Conservation (phyloP, 1,140 invertebrate genomes). For the Drosophila jambulina region DNA sequence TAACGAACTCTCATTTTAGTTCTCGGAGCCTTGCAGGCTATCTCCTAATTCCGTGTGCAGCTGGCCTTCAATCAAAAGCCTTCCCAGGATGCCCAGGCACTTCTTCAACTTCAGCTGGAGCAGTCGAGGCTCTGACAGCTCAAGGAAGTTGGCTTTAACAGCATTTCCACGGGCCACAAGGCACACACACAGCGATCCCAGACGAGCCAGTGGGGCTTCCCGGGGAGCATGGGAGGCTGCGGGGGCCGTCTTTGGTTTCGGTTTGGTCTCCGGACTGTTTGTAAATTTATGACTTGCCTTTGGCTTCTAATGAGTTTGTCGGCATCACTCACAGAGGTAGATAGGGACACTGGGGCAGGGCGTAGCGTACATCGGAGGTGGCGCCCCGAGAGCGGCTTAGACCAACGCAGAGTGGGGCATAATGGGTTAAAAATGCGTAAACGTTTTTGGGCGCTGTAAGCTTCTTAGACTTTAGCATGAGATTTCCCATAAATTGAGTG, state of each 20-base stretch:
- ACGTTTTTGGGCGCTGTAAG: constrained; percentile 76
- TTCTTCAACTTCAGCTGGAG: constrained; percentile 31
- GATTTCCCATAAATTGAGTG: constrained; percentile 75
- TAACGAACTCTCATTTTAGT: too few relatives aligned
- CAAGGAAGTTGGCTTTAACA: constrained; percentile 65
- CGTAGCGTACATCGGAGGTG: constrained; percentile 4
- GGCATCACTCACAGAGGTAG: constrained; percentile 69
- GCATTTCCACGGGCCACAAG: constrained; percentile 59
- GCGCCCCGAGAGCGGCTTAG: constrained; percentile 54
- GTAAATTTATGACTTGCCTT: constrained; percentile 78
- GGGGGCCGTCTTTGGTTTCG: constrained; percentile 37
- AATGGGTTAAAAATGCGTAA: constrained; percentile 82
- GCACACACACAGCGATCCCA: constrained; percentile 31
- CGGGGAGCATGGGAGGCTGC: background rate
- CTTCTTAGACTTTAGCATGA: constrained; percentile 79
- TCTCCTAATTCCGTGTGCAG: background rate
- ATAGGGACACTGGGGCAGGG: constrained; percentile 13
- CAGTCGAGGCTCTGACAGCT: constrained; percentile 51
- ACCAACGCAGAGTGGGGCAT: constrained; percentile 30
- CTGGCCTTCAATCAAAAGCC: constrained; percentile 20
- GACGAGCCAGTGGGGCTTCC: constrained; percentile 24
- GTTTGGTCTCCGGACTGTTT: constrained; percentile 57
- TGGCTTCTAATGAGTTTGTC: constrained; percentile 82
- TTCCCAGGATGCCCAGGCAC: constrained; percentile 11
- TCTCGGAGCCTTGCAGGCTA: background rate